Evolutionary conservation across 2,888 invertebrate genomes (phyloP).

Genomic region (Ochlodes sylvanus): DNA sequence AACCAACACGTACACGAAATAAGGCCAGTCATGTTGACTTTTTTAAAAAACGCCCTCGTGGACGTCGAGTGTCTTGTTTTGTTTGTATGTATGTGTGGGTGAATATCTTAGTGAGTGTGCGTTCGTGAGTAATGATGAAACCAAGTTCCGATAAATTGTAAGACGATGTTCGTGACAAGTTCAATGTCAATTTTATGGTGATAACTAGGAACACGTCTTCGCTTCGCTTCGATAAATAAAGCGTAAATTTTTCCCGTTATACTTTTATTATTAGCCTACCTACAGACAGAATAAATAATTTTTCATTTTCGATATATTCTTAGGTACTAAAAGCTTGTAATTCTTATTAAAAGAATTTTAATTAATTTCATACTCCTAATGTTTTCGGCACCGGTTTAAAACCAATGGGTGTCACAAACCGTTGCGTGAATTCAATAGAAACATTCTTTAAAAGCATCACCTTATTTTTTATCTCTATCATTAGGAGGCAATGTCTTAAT

Average conservation of each 20-base stretch:
- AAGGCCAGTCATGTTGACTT: constrained; percentile 54
- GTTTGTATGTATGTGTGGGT: constrained; percentile 23
- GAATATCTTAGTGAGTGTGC: constrained; percentile 11
- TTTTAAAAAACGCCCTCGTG: constrained; percentile 40
- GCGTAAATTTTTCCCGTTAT: too few species aligned
- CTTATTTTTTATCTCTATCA: constrained; percentile 25
- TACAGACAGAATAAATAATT: too few species aligned
- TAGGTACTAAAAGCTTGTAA: neutral
- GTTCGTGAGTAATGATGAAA: constrained; percentile 25
- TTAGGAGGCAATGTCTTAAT: constrained; percentile 28
- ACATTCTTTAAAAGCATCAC: constrained; percentile 22
- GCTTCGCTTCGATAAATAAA: too few species aligned
- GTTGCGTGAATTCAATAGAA: constrained; percentile 10
- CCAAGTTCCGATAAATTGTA: constrained; percentile 34
- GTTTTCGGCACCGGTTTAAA: neutral
- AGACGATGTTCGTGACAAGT: constrained; percentile 10
- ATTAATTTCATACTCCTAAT: neutral
- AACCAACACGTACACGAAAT: constrained; percentile 69
- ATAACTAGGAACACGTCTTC: neutral
- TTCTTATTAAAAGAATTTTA: neutral
- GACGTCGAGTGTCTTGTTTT: constrained; percentile 17
- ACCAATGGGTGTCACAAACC: constrained; percentile 19
- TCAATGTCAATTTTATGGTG: constrained; percentile 10
- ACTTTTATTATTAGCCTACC: too few species aligned
- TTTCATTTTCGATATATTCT: too few species aligned